Percentiles rank a stretch among this genome's conserved stretches.
phyloP scores from a whole-genome alignment of 2,888 invertebrate genomes.

The Opisthograptis luteolata region DNA sequence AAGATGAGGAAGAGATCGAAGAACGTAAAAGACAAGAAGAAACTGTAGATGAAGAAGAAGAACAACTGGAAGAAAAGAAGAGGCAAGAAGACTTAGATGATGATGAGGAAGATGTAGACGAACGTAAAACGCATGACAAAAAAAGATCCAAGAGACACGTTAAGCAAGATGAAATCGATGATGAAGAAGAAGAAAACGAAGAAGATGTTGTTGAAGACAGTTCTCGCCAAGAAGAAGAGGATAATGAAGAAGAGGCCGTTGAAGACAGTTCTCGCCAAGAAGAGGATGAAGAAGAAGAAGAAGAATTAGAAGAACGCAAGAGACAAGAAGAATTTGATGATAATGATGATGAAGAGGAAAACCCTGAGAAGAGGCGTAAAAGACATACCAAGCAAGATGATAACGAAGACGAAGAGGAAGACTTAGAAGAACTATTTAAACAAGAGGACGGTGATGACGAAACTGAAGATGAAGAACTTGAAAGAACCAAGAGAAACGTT shows the following conservation, averaged over 20 bases:
- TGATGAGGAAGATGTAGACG: constrained; percentile 12
- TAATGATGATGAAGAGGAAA: constrained; percentile 25
- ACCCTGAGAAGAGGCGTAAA: constrained; percentile 7
- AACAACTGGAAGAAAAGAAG: background rate
- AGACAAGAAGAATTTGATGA: constrained; percentile 7
- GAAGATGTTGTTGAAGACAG: constrained; percentile 16
- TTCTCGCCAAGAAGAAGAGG: constrained; percentile 23
- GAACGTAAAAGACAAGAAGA: constrained; percentile 24
- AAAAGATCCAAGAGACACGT: constrained; percentile 12
- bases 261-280: constrained; percentile 8
- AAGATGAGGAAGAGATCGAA: constrained; percentile 9
- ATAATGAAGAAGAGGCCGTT: constrained; percentile 11
- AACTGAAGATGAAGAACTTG: constrained; percentile 23
- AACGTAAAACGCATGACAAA: constrained; percentile 6
- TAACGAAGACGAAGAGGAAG: constrained; percentile 9
- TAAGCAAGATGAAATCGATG: constrained; percentile 15
- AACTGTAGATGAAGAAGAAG: constrained; percentile 20
- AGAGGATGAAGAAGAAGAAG: constrained; percentile 21
- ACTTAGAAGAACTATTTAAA: constrained; percentile 1
- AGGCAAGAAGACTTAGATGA: too few species aligned
- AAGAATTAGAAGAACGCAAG: background rate
- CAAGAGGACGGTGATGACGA: constrained; percentile 16
- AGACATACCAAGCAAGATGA: constrained; percentile 2
- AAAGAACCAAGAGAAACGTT: constrained; percentile 1
- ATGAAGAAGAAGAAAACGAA: constrained; percentile 22